Conservation (phyloP, 2,113 vertebrate species). For the Myiozetetes cayanensis region DNA sequence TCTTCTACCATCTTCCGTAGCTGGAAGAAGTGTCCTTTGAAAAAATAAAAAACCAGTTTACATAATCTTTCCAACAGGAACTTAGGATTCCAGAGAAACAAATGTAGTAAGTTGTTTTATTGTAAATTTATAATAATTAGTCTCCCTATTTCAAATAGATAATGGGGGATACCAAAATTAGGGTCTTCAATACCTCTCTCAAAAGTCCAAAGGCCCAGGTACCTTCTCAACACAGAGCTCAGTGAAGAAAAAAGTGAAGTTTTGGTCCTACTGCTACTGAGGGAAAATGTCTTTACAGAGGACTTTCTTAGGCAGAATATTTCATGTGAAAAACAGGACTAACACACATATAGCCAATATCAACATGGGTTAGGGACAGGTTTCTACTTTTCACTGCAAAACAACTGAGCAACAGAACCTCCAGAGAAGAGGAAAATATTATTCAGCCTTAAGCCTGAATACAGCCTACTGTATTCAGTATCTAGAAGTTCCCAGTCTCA, state of each 20-base stretch:
- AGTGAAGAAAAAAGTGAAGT: neutral
- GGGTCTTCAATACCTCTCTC: neutral
- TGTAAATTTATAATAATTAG: neutral
- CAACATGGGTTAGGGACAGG: neutral
- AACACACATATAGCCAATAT: neutral
- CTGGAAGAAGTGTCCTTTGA: neutral
- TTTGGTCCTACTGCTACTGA: neutral
- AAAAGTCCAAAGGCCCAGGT: neutral
- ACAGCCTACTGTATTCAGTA: neutral
- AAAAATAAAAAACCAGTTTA: neutral
- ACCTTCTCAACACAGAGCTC: neutral
- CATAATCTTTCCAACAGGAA: neutral
- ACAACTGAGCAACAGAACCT: neutral
- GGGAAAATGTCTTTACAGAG: neutral
- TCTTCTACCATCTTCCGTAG: neutral
- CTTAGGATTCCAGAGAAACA: neutral
- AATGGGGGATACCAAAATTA: neutral
- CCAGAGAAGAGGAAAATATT: neutral
- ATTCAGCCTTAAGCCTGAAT: neutral
- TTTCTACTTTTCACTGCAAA: conserved; percentile 4
- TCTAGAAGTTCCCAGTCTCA: neutral
- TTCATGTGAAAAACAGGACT: neutral
- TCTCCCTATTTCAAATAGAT: conserved; percentile 10
- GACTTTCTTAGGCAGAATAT: neutral
- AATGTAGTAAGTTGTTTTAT: conserved; percentile 3